Conservation (phyloP, 2,113 vertebrate genomes). For the Triplophysa dalaica region DNA sequence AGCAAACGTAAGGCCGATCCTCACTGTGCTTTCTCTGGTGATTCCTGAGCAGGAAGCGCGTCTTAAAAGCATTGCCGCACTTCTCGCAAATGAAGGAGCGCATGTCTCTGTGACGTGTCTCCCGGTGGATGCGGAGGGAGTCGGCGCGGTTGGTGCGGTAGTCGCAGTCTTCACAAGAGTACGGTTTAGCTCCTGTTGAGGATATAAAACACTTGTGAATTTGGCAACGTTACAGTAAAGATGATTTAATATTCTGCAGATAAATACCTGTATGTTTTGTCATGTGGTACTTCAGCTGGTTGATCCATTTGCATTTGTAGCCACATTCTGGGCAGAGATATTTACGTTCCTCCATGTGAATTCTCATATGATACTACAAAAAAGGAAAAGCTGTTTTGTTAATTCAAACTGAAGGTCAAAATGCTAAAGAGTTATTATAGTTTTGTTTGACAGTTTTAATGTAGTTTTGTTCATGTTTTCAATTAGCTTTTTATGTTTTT, state of each 20-base stretch:
- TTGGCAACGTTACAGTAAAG: background rate
- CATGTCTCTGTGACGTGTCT: conserved; percentile 84
- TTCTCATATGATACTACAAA: conserved; percentile 92
- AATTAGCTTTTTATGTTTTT: too few relatives aligned
- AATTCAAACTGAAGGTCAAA: background rate
- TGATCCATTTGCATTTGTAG: conserved; percentile 99
- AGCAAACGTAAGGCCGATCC: conserved; percentile 85
- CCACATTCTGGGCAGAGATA: conserved; percentile 95
- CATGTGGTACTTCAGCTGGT: conserved; percentile 98
- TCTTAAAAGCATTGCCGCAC: conserved; percentile 97
- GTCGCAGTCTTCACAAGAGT: conserved; percentile 85
- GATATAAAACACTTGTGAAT: background rate
- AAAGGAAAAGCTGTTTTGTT: background rate
- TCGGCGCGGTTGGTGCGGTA: conserved; percentile 93
- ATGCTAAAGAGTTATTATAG: background rate
- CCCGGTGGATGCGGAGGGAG: conserved; percentile 85
- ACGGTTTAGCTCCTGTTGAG: conserved; percentile 84
- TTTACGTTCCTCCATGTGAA: conserved; percentile 93
- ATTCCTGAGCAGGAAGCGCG: conserved; percentile 89
- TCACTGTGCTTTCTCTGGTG: conserved; percentile 93
- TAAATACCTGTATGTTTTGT: conserved; percentile 91
- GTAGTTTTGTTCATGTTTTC: too few relatives aligned
- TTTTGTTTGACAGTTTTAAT: too few relatives aligned
- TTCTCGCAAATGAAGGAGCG: conserved; percentile 94
- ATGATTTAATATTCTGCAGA: background rate